Base-by-base conservation (phyloP, 2,888 invertebrate genomes). In the Cryptops parisi region DNA sequence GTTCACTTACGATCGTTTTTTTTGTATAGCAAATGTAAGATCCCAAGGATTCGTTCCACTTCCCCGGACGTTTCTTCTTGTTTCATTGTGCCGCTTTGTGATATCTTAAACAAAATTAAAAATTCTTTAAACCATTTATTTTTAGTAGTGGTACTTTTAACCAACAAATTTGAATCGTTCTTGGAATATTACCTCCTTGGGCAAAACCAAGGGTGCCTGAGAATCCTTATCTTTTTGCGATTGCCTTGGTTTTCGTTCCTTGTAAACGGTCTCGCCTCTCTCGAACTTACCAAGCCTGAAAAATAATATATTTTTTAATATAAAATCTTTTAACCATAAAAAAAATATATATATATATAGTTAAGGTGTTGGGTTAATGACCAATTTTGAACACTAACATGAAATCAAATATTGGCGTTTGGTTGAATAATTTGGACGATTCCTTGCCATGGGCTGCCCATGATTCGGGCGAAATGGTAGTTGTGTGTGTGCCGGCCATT, bases 11-110 rank as follows among this genome's bases (percentile, higher is more conserved):
- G 15, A 19, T 47, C 17, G 19, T 47, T 47, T 3, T 3, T 33
- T 26, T 47, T 27, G 12, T 47, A 27, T 21, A n/a, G 17, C 9
- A 17, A 19, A 24, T 27, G 47, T 27, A 47, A 19, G 12, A 25
- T 6, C 2, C 47, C 47, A 17, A 47, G 27, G 9, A 47, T 21
- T 6, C 47, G 47, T 17, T 47, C 47, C 9, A 47, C 26, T 47
- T 47, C 47, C 21, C 33, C 47, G 9, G 27, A 27, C n/a, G 47
- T 47, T 17, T 33, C 33, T 17, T 47, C 47, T 33, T 47, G 26
- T 2, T n/a, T 27, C 26, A 25, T 17, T 45, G 24, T 45, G 24
- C 26, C n/a, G 23, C 23, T 23, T 1, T 9, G 15, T 5, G 45
- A 22, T 9, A 45, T 9, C 45, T 45, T 21, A 25, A 21, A 33